These are phyloP conservation scores for Achlya flavicornis DNA, from an alignment of 2,888 invertebrate genomes.

Conservation along the genomic window DNA sequence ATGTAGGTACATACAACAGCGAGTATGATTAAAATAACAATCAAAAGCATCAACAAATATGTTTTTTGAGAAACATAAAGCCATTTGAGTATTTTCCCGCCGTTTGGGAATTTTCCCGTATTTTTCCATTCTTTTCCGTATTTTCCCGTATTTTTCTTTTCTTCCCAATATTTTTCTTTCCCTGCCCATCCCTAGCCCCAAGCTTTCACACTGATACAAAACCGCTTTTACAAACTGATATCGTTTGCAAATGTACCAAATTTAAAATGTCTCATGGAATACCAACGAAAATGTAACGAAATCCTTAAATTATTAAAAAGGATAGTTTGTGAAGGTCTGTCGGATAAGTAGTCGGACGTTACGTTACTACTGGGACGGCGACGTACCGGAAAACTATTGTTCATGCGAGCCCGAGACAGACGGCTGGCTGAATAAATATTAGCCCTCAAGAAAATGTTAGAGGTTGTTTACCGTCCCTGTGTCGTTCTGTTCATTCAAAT, in stretches of 20 bases:
- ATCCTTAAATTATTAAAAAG: neutral
- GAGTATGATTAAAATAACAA: too few relatives aligned
- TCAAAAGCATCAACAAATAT: too few relatives aligned
- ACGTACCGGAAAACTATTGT: neutral
- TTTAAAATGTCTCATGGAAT: neutral
- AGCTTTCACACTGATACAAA: too few relatives aligned
- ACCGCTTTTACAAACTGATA: too few relatives aligned
- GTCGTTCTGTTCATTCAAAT: slow-evolving; percentile 26
- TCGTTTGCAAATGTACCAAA: neutral
- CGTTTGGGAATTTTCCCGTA: too few relatives aligned
- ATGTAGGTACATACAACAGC: too few relatives aligned
- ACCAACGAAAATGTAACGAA: neutral
- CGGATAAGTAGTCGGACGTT: neutral
- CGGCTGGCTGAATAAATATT: slow-evolving; percentile 32
- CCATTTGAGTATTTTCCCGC: too few relatives aligned
- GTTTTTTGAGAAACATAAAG: too few relatives aligned
- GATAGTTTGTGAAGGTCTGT: neutral
- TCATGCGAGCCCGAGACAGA: slow-evolving; percentile 11
- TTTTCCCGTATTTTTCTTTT: too few relatives aligned
- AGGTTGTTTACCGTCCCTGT: slow-evolving; percentile 21
- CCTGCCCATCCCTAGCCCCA: too few relatives aligned
- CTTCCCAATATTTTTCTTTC: too few relatives aligned
- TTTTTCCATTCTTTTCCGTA: too few relatives aligned
- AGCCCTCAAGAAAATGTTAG: slow-evolving; percentile 22
- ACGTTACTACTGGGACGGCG: neutral